Evolutionary conservation across 2,888 invertebrate species (phyloP), one percentile per base, ranked within the genome.

Genomic region (Brenthis ino): DNA sequence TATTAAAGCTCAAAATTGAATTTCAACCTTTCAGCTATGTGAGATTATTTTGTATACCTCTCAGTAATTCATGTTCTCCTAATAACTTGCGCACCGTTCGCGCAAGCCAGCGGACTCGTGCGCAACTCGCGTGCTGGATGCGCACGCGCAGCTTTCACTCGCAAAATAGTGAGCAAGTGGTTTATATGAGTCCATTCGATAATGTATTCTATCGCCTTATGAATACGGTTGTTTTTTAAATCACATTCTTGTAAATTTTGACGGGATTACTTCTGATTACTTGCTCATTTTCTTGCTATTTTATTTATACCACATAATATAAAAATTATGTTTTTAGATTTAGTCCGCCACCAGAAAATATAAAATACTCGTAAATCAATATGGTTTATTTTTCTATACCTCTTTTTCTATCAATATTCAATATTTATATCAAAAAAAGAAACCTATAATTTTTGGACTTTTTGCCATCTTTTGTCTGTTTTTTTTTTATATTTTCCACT

Each of bases 81-180:
- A 74, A 74, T 77, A 76, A 61, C 64, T 86, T 86, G 93, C 91
- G 93, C 93, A 92, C 91, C 85, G 86, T 91, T 91, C 91, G 92
- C 92, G 92, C 93, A 93, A 90, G 87, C 86, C 85, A 83, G 84
- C 85, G 85, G 85, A 82, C 82, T 84, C 84, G 85, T 85, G 91
- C 91, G 90, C 90, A 88, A 70, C 60, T 77, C 77, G 80, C 84
- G 83, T 79, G 85, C 83, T 77, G 79, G 79, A 79, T 84, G 87
- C 87, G 91, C 88, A 87, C 85, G 86, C 88, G 81, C 79, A 75
- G 56, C 61, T 60, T 63, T 51, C 33, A 6, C 37, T 37, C 11
- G 37, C 61, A 53, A 61, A 61, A 61, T 11, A 28, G 28, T 61
- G 11, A 33, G 33, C 33, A 51, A 28, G 33, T 37, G 6, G n/a